phyloP scores from a whole-genome alignment of 2,113 vertebrate genomes.

The Pituophis catenifer region DNA sequence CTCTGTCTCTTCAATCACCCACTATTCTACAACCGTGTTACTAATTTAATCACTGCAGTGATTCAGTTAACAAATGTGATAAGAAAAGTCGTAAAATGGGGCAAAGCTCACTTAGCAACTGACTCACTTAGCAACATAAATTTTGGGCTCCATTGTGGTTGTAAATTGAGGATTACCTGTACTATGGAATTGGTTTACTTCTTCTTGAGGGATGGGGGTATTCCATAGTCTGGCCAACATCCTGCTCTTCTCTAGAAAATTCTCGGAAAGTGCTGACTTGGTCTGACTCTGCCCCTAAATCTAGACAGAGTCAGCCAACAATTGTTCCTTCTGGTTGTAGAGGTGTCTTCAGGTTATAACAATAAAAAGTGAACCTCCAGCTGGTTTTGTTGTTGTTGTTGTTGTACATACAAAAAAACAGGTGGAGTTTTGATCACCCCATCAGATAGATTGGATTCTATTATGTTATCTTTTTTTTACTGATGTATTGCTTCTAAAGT shows the following conservation, averaged over 20 bases:
- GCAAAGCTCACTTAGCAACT: neutral
- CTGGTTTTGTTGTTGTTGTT: neutral
- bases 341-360: neutral
- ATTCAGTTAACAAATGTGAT: neutral
- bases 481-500: neutral
- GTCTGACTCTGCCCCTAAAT: neutral
- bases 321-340: neutral
- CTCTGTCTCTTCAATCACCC: too few species aligned
- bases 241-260: neutral
- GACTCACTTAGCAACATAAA: neutral
- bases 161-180: neutral
- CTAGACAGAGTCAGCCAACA: neutral
- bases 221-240: neutral
- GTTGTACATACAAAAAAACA: neutral
- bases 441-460: neutral
- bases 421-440: neutral
- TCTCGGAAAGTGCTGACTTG: neutral
- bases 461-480: neutral
- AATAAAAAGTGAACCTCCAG: neutral
- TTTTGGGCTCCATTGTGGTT: neutral
- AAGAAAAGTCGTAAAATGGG: neutral
- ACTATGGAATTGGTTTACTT: neutral
- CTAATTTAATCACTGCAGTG: neutral
- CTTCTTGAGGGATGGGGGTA: neutral
- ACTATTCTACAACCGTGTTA: neutral